Base-by-base conservation (phyloP, 2,797 vertebrate genomes). In the Pseudopleuronectes americanus region DNA sequence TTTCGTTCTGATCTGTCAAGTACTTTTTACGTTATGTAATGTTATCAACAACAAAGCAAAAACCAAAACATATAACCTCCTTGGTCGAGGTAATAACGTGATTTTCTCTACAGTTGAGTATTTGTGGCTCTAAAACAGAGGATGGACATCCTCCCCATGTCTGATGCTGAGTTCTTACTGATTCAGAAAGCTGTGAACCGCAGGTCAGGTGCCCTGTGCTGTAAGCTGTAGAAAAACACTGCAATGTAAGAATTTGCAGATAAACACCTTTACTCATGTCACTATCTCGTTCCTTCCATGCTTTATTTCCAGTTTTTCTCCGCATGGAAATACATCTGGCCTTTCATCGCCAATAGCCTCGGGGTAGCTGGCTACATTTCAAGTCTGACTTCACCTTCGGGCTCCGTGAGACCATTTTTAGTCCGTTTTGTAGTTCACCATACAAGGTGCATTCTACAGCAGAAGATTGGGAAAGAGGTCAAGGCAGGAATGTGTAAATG, bases 151-250 rank as follows among this genome's bases (percentile, higher is more conserved):
- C 52, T 76, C 69, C 36, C 33, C 28, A 61, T 16, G 68, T 77
- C 88, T 83, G 80, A 87, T 43, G 67, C 83, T 19, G 74, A 81
- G 88, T 3, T 78, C 74, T 48, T 87, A 81, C 90, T 84, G 85
- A 87, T 76, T 74, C 82, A 71, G 76, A 77, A 76, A 74, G 77
- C 82, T 77, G 79, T 83, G 77, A 87, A 76, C 53, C 74, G 64
- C 83, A 83, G 67, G 64, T 63, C 19, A 23, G 45, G 64, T 48
- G 70, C 70, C 54, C 59, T 75, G 78, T 83, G 69, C 49, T 23
- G 66, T 49, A 79, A 55, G 54, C 77, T 66, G 58, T 76, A 31
- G 52, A 60, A 38, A 80, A 79, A 85, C 55, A 77, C 58, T 53
- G 67, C 70, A 84, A 57, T 74, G 59, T 43, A 70, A 64, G 38